A percentile compares a stretch with the other conserved stretches of the same genome.
Conservation (phyloP, 2,113 vertebrate species). For the Dasyornis broadbenti region DNA sequence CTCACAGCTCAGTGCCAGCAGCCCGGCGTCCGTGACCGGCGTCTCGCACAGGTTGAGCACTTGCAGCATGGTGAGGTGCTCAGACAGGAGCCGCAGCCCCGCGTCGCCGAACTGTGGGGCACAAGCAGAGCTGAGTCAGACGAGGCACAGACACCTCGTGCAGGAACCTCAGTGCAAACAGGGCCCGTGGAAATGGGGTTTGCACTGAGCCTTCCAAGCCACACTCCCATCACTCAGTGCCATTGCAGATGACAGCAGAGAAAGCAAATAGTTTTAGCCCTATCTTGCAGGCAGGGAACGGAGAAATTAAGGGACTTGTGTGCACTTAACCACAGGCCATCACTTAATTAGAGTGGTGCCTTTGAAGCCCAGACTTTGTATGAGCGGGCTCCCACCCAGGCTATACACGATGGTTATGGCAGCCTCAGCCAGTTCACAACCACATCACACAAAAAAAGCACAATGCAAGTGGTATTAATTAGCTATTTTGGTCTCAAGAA, state of each 20-base stretch:
- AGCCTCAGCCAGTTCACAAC: slow-evolving; percentile 17
- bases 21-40: slow-evolving; percentile 91
- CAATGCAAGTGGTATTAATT: slow-evolving; percentile 38
- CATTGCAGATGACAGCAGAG: background rate
- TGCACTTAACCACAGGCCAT: background rate
- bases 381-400: background rate
- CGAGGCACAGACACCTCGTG: rapidly evolving
- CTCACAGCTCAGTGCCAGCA: slow-evolving; percentile 98
- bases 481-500: slow-evolving; percentile 55
- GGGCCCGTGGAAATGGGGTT: rapidly evolving
- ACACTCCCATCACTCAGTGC: rapidly evolving
- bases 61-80: slow-evolving; percentile 97
- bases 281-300: background rate
- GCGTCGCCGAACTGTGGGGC: slow-evolving; percentile 88
- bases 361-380: background rate
- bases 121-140: background rate
- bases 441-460: slow-evolving; percentile 20
- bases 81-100: slow-evolving; percentile 91
- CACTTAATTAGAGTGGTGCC: background rate
- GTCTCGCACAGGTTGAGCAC: slow-evolving; percentile 98
- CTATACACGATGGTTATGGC: background rate
- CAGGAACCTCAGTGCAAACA: rapidly evolving
- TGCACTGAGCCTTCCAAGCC: background rate
- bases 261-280: background rate
- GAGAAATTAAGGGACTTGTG: background rate